Conservation (phyloP, 2,888 invertebrate genomes). For the Drosophila gaucha region DNA sequence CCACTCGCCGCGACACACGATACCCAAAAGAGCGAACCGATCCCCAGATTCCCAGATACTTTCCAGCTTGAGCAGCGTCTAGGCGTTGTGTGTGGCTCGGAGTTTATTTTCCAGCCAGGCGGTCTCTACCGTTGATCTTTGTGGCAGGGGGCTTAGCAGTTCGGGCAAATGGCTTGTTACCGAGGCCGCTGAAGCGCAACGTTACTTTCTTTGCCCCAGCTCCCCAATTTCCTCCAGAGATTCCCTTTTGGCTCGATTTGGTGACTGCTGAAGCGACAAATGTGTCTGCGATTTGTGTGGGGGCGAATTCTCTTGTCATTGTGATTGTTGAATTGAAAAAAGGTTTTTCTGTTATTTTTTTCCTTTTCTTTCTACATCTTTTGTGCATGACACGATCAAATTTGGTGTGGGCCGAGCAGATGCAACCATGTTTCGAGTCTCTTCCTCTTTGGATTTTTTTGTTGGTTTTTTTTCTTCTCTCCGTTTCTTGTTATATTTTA, state of each 20-base stretch:
- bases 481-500: slow-evolving; percentile 35
- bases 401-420: slow-evolving; percentile 42
- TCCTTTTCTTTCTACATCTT: slow-evolving; percentile 6
- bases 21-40: background rate
- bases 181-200: slow-evolving; percentile 66
- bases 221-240: background rate
- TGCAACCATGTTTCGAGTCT: slow-evolving; percentile 22
- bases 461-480: background rate
- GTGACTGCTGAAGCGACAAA: slow-evolving; percentile 74
- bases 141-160: slow-evolving; percentile 10
- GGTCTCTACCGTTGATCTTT: slow-evolving; percentile 42
- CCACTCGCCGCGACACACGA: slow-evolving; percentile 25
- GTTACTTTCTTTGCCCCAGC: slow-evolving; percentile 36
- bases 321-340: slow-evolving; percentile 38
- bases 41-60: slow-evolving; percentile 20
- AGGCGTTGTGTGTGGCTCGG: slow-evolving; percentile 69
- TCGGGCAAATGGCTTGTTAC: slow-evolving; percentile 50
- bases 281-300: slow-evolving; percentile 61
- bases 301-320: slow-evolving; percentile 56
- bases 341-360: slow-evolving; percentile 29
- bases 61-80: slow-evolving; percentile 17
- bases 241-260: slow-evolving; percentile 26
- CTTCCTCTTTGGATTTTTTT: background rate
- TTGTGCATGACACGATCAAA: slow-evolving; percentile 45
- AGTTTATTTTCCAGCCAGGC: slow-evolving; percentile 23